A percentile compares a stretch with the other conserved stretches of the same genome.
Conservation (phyloP, 2,797 vertebrate genomes). For the Bovichtus variegatus region DNA sequence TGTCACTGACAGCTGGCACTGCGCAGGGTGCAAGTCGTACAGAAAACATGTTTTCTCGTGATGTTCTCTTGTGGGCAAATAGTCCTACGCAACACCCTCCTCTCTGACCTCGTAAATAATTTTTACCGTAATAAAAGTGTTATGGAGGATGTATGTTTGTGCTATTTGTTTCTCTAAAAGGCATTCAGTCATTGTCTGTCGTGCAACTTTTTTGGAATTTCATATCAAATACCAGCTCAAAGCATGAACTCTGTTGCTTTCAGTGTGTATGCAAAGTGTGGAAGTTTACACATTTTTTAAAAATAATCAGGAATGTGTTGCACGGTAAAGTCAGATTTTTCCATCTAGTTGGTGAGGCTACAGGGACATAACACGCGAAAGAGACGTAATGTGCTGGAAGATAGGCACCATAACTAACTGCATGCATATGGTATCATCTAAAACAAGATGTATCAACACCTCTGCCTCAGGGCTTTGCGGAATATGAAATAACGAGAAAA, state of each 20-base stretch:
- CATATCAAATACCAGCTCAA: neutral
- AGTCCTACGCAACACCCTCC: constrained; percentile 62
- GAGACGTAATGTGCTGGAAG: neutral
- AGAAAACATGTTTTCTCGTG: constrained; percentile 78
- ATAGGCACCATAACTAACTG: neutral
- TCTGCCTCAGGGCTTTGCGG: neutral
- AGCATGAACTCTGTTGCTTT: neutral
- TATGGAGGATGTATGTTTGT: constrained; percentile 11
- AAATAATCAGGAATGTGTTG: neutral
- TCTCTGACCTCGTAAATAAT: constrained; percentile 55
- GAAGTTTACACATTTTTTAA: neutral
- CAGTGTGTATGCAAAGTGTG: neutral
- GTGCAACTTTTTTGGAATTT: neutral
- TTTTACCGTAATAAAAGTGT: constrained; percentile 24
- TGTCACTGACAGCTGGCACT: constrained; percentile 61
- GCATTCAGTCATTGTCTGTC: neutral
- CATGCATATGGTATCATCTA: neutral
- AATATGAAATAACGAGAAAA: neutral
- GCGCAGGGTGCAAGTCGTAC: constrained; percentile 41
- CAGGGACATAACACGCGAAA: neutral
- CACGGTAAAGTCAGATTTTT: neutral
- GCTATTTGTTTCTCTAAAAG: constrained; percentile 3
- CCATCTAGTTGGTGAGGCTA: neutral
- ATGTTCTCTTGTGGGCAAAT: constrained; percentile 71
- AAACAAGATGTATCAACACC: neutral